phyloP scores from a whole-genome alignment of 2,888 invertebrate species.

The Parnassius glacialis region DNA sequence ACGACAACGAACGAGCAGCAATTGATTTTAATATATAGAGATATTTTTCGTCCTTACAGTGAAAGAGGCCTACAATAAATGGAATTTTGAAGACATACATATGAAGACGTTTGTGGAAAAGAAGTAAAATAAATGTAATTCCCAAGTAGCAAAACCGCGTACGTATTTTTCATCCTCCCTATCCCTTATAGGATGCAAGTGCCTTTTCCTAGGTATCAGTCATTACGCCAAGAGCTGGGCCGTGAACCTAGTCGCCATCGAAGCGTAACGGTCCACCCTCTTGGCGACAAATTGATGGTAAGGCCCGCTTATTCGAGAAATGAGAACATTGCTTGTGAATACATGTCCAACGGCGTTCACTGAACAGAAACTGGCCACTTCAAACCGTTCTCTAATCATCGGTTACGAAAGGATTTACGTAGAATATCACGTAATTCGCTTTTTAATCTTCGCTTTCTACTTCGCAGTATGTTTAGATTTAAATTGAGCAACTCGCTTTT shows the following conservation, averaged over 20 bases:
- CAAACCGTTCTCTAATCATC: constrained; percentile 3
- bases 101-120: no score
- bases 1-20: no score
- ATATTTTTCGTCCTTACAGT: no score
- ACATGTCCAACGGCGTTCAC: constrained; percentile 8
- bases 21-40: no score
- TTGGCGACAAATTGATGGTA: constrained; percentile 39
- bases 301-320: constrained; percentile 20
- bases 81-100: no score
- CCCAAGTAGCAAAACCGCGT: no score
- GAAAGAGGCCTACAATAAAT: no score
- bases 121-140: no score
- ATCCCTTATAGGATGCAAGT: no score
- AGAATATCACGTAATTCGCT: background rate
- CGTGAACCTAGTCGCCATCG: constrained; percentile 25
- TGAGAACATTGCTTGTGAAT: constrained; percentile 18
- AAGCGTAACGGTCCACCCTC: constrained; percentile 33
- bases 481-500: no score
- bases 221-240: constrained; percentile 17
- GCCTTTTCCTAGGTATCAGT: background rate
- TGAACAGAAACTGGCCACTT: constrained; percentile 11
- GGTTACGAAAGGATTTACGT: constrained; percentile 1
- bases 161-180: no score
- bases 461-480: background rate
- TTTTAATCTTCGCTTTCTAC: background rate